These are phyloP conservation scores for Perodicticus potto DNA, from an alignment of 2,797 vertebrate genomes.

Conservation along the genomic window DNA sequence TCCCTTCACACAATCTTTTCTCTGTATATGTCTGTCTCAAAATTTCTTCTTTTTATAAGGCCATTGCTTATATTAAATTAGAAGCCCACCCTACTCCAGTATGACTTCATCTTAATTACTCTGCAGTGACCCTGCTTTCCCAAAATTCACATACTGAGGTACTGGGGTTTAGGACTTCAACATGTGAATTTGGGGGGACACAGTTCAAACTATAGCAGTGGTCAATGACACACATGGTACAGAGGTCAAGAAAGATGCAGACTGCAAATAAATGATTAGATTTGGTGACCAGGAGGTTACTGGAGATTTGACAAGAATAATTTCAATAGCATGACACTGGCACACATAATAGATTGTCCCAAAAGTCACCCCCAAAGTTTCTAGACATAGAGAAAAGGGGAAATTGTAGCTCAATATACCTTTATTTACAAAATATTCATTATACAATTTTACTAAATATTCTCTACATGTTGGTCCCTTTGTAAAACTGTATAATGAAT, in stretches of 20 bases:
- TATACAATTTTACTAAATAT: too few species aligned
- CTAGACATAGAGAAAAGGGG: too few species aligned
- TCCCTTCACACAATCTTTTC: background rate
- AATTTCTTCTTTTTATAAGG: background rate
- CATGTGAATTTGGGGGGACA: background rate
- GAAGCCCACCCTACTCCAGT: background rate
- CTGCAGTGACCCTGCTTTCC: background rate
- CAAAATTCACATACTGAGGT: background rate
- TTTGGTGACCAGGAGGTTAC: background rate
- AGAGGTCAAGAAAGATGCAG: slow-evolving; percentile 1
- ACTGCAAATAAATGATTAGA: background rate
- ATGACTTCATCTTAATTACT: background rate
- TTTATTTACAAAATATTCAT: too few species aligned
- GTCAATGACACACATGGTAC: background rate
- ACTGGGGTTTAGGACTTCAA: background rate
- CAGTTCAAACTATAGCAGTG: background rate
- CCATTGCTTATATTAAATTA: background rate
- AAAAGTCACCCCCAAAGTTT: too few species aligned
- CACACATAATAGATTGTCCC: background rate
- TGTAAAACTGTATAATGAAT: too few species aligned
- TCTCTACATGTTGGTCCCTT: too few species aligned
- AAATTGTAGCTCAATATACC: too few species aligned
- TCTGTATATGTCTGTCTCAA: background rate
- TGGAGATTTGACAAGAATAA: slow-evolving; percentile 21
- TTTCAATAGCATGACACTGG: background rate